Base-by-base conservation (phyloP, 2,888 invertebrate genomes). In the Cerastis rubricosa region DNA sequence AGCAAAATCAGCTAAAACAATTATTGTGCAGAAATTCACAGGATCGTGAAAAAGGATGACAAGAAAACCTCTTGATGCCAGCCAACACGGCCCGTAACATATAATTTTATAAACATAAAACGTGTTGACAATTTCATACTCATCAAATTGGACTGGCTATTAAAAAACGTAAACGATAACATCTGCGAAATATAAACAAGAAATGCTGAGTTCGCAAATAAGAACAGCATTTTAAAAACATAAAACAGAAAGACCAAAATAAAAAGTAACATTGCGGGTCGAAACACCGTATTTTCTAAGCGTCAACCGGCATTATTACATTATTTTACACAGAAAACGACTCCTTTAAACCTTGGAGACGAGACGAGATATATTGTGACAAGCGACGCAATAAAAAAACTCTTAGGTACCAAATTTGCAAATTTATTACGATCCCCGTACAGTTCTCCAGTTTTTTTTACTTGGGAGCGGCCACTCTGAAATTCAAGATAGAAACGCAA, bases 401-500 rank as follows among this genome's bases (percentile, higher is more conserved):
- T 64, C 66, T 74, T 54, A 69, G 73, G 73, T 68, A 76, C 81
- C 65, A 71, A 86, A 88, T 81, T 87, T 76, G 63, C 68, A 66
- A 80, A 80, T 87, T 85, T 81, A 84, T 83, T 76, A 75, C 78
- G 71, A 78, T 73, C 70, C 45, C 49, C 29, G 69, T 72, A 72
- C 47, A 83, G 74, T 71, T 78, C 71, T 40, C 73, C 71, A 71
- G 70, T 64, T 83, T 77, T 74, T 76, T 67, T 22, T 70, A 68
- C 74, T 74, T 76, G 40, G 63, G 57, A 78, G 80, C 85, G 83
- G 65, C 77, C 63, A 77, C 85, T 83, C 76, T 49, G 74, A 88
- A 87, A 88, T 90, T 89, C 85, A 87, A 89, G 88, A 89, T 84
- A 88, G 81, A 84, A 84, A 90, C 88, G 94, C 94, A 94, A 94